phyloP scores from a whole-genome alignment of 2,113 vertebrate species.

The Stictonetta naevosa region DNA sequence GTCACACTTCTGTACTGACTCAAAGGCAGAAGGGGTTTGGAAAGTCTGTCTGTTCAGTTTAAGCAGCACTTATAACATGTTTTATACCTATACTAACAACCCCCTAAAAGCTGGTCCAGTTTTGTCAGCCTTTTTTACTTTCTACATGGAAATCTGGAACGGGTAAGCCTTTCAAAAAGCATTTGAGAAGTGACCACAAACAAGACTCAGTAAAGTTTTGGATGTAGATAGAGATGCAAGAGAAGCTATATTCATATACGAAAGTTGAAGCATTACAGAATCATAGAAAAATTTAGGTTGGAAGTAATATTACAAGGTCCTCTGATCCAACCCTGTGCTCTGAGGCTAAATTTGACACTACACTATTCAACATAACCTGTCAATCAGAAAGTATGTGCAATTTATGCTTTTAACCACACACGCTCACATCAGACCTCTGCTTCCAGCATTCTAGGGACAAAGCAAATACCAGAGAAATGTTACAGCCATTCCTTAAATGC shows the following conservation, averaged over 20 bases:
- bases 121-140: neutral
- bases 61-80: neutral
- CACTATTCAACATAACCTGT: neutral
- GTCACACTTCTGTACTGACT: neutral
- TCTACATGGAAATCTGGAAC: neutral
- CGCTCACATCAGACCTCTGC: neutral
- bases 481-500: neutral
- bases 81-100: neutral
- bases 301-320: neutral
- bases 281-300: neutral
- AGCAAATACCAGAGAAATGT: neutral
- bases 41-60: neutral
- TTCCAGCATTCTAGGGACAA: neutral
- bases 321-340: neutral
- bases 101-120: neutral
- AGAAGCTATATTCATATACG: neutral
- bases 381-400: neutral
- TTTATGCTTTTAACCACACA: neutral
- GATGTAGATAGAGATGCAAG: neutral
- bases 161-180: neutral
- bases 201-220: neutral
- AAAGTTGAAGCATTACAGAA: neutral
- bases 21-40: neutral
- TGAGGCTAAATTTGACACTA: neutral
- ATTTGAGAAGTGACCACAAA: neutral